Percentiles rank a stretch among this genome's conserved stretches.
These are phyloP conservation scores for Malurus melanocephalus DNA, from an alignment of 2,113 vertebrate genomes.

Conservation along the genomic window DNA sequence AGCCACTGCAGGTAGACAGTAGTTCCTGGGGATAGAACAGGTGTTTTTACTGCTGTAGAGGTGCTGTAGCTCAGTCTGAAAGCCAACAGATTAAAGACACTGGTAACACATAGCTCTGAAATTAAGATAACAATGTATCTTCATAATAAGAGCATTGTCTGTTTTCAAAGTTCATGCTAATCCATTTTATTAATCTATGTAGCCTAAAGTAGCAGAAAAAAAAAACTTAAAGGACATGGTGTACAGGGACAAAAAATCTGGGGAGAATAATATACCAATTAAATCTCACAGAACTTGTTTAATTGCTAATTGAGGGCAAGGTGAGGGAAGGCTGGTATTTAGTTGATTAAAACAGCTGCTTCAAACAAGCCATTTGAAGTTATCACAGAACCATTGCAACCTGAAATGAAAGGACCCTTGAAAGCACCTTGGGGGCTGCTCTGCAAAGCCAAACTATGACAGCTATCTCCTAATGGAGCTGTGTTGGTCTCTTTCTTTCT, in stretches of 20 bases:
- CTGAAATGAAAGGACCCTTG: neutral
- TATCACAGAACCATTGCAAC: neutral
- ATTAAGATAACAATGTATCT: neutral
- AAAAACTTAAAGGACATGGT: neutral
- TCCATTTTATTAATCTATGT: neutral
- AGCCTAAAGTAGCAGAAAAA: neutral
- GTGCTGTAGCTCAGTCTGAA: neutral
- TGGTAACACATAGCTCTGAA: neutral
- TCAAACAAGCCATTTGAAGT: constrained; percentile 44
- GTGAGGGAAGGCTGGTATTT: constrained; percentile 1
- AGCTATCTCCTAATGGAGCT: neutral
- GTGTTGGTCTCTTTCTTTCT: neutral
- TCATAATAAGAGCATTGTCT: neutral
- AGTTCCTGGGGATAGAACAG: neutral
- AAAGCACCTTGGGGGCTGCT: neutral
- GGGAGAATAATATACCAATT: neutral
- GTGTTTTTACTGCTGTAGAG: neutral
- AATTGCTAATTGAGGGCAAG: constrained; percentile 39
- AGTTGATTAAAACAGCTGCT: constrained; percentile 52
- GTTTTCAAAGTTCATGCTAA: neutral
- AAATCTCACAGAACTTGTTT: neutral
- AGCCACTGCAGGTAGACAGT: neutral
- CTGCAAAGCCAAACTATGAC: neutral
- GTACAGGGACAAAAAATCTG: neutral
- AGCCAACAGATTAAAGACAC: neutral